These are phyloP conservation scores for Parasteatoda tepidariorum DNA, from an alignment of 1,140 invertebrate genomes.

Conservation along the genomic window DNA sequence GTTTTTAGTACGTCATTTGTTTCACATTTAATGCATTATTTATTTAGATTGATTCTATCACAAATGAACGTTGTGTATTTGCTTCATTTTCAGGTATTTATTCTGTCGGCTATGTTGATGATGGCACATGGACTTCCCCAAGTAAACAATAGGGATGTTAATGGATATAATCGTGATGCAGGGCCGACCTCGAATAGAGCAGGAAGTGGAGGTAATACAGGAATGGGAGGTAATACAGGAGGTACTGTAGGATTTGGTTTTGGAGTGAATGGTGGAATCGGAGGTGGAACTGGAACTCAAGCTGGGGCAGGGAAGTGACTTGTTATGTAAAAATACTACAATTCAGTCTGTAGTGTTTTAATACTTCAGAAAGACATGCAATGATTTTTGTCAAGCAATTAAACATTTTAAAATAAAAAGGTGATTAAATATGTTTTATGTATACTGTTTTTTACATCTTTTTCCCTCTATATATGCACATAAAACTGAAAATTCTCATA, in stretches of 20 bases:
- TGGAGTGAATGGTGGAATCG: not conserved
- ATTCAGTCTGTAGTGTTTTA: no score
- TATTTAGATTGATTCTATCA: not conserved
- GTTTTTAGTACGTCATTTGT: no score
- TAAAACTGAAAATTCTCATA: no score
- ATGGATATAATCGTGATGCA: not conserved
- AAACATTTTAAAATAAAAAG: no score
- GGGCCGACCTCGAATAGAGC: not conserved
- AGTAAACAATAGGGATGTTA: no score
- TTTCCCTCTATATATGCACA: no score
- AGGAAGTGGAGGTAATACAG: not conserved
- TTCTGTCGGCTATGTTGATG: not conserved
- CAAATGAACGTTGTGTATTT: no score
- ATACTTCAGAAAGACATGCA: no score
- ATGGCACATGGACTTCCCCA: not conserved
- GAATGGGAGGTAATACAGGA: not conserved
- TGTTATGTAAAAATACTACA: not conserved
- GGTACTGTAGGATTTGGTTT: not conserved
- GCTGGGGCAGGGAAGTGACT: not conserved
- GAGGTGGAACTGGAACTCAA: not conserved
- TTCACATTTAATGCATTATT: not conserved
- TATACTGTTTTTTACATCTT: no score
- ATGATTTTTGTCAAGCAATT: no score
- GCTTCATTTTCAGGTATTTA: not conserved
- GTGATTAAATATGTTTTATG: no score